Evolutionary conservation across 2,797 vertebrate genomes (phyloP).

Genomic region (Gambusia yucatana): DNA sequence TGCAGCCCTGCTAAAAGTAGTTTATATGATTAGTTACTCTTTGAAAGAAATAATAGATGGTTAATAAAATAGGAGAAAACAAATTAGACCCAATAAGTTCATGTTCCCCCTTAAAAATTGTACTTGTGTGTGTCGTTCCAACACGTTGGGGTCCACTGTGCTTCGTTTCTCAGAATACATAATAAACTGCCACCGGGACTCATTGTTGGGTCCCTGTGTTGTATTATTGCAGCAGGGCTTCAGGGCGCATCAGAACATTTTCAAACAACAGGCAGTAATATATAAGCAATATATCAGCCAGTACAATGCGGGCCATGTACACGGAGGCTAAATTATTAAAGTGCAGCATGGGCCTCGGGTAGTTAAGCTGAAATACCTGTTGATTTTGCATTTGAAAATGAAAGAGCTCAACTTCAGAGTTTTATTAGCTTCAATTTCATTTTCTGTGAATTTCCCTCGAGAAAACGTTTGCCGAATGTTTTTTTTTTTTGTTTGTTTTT

Average conservation of each 20-base stretch:
- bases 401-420: constrained; percentile 44
- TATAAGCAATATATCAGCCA: constrained; percentile 47
- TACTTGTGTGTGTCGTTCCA: constrained; percentile 7
- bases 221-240: constrained; percentile 63
- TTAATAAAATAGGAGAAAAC: neutral
- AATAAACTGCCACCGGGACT: constrained; percentile 59
- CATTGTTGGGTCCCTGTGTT: constrained; percentile 63
- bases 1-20: neutral
- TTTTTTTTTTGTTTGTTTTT: neutral
- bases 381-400: constrained; percentile 59
- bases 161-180: constrained; percentile 33
- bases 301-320: constrained; percentile 37
- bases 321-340: constrained; percentile 55
- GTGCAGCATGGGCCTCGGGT: constrained; percentile 47
- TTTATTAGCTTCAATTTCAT: constrained; percentile 61
- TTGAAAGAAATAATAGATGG: neutral
- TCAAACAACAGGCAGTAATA: constrained; percentile 59
- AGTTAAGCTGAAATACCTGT: constrained; percentile 62
- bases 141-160: constrained; percentile 27
- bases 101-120: neutral
- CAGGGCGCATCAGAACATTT: constrained; percentile 47
- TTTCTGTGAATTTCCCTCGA: constrained; percentile 52
- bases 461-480: constrained; percentile 30
- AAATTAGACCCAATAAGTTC: neutral
- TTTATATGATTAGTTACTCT: neutral